A percentile compares a stretch with the other conserved stretches of the same genome.
These are phyloP conservation scores for Papilio machaon DNA, from an alignment of 1,140 invertebrate genomes.

Conservation along the genomic window DNA sequence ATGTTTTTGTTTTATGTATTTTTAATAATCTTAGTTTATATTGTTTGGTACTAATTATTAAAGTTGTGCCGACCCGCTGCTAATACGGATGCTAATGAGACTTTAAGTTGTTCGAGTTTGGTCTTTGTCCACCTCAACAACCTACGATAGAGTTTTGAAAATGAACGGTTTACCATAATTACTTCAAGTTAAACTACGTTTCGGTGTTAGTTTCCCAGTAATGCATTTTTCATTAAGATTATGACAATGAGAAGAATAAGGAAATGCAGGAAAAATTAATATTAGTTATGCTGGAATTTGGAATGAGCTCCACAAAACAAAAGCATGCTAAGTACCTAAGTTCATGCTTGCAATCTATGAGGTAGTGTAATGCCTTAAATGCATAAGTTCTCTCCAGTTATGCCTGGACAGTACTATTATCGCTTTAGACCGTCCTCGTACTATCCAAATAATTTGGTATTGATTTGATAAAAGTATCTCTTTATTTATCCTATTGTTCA, in stretches of 20 bases:
- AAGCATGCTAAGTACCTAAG: not conserved
- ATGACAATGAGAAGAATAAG: not conserved
- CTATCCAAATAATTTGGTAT: no score
- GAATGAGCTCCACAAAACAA: not conserved
- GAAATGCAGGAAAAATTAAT: not conserved
- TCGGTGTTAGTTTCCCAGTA: not conserved
- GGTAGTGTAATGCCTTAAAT: no score
- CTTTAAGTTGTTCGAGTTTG: slow-evolving; percentile 37
- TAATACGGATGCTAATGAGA: slow-evolving; percentile 38
- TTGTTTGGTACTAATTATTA: slow-evolving; percentile 33
- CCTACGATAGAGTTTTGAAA: slow-evolving; percentile 38
- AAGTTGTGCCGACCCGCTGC: slow-evolving; percentile 23
- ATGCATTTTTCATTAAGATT: slow-evolving; percentile 5
- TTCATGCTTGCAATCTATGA: no score
- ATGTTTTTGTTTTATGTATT: not conserved
- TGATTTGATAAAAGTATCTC: no score
- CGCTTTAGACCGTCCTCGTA: no score
- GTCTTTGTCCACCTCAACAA: slow-evolving; percentile 35
- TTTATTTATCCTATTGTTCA: no score
- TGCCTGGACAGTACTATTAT: no score
- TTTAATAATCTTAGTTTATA: slow-evolving; percentile 19
- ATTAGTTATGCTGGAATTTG: not conserved
- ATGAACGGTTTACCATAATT: slow-evolving; percentile 39
- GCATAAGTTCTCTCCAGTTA: no score
- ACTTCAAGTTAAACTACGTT: slow-evolving; percentile 25